Evolutionary conservation across 2,113 vertebrate species (phyloP).

Genomic region (Diadophis punctatus): DNA sequence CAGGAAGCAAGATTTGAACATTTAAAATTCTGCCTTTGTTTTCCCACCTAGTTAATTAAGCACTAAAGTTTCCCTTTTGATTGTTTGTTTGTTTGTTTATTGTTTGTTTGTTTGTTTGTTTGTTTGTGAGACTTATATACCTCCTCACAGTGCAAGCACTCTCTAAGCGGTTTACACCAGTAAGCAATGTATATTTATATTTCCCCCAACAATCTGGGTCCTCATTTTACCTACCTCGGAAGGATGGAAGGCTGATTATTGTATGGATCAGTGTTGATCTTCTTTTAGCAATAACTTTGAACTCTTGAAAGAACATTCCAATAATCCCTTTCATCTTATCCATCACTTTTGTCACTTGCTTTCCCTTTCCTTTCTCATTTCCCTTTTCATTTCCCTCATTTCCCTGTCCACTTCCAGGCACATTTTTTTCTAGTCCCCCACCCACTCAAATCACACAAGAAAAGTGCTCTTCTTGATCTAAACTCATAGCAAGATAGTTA

Average conservation of each 20-base stretch:
- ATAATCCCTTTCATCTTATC: not conserved
- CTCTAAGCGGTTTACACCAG: no score
- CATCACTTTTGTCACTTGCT: not conserved
- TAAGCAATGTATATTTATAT: no score
- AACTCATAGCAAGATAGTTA: not conserved
- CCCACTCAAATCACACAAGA: not conserved
- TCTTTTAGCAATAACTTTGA: not conserved
- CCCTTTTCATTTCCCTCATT: not conserved
- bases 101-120: no score
- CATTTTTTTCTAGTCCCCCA: not conserved
- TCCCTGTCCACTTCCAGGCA: not conserved
- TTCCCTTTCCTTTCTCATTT: not conserved
- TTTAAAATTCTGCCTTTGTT: not conserved
- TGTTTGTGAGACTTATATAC: no score
- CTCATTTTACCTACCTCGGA: no score
- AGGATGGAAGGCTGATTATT: no score
- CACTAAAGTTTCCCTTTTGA: not conserved
- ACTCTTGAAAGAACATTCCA: not conserved
- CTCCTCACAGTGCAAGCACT: no score
- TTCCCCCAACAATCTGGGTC: no score
- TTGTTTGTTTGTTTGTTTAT: no score
- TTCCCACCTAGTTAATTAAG: not conserved
- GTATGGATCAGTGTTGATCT: not conserved
- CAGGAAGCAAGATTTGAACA: not conserved
- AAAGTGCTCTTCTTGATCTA: not conserved